Evolutionary conservation across 2,113 vertebrate genomes (phyloP), one percentile per base, ranked within the genome.

Genomic region (Cricetomys ansorgei): DNA sequence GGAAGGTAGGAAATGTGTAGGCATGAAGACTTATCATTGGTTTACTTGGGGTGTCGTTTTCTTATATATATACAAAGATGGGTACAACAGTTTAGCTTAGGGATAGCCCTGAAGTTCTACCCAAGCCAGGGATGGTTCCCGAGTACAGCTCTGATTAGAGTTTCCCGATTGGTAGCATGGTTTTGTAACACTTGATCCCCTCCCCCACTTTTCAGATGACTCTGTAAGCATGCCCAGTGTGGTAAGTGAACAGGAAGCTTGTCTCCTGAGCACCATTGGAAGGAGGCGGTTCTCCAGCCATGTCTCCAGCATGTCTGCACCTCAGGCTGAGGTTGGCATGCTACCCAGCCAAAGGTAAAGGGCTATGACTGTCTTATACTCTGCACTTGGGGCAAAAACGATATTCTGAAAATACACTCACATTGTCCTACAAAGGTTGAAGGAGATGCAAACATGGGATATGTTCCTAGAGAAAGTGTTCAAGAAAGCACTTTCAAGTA

Each of bases 161-260:
- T 80, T 92, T 95, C 89, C 57, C 19, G 45, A 23, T 50, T 5
- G 0, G 27, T 2, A 3, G n/a, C 21, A 11, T 31, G 0, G 57
- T 87, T 86, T 55, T 29, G 4, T 64, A 83, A 88, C 37, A 1
- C 40, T 59, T 0, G 6, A 7, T n/a, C 57, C 25, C 65, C 64
- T 34, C 55, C 55, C 93, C 50, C 97, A 62, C 92, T 97, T 97
- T 96, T 65, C 96, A 99, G 99, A 99, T 97, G 99, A 99, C 96
- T 99, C 99, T 83, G 98, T 99, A 89, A 99, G 99, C 97, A 99
- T 99, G 97, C 99, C 99, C 98, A 99, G 99, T 96, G 99, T 99
- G 98, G 99, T 99, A 99, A 99, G 99, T 98, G 99, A 99, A 97
- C 99, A 99, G 10, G 99, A 99, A 98, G 99, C 99, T 94, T 99